Evolutionary conservation across 1,140 invertebrate species (phyloP).

Genomic region (Aphelenchoides besseyi): DNA sequence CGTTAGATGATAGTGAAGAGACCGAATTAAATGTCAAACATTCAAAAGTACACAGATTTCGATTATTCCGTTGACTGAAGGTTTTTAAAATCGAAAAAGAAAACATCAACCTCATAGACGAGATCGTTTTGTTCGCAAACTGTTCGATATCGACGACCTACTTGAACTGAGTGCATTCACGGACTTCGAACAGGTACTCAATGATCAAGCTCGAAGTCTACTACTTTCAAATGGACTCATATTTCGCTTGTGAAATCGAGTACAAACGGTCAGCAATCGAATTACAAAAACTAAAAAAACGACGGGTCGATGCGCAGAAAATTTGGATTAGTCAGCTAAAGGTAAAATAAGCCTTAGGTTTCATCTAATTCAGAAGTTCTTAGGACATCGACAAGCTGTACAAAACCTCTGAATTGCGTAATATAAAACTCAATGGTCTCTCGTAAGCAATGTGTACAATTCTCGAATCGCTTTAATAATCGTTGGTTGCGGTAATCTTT

Average conservation of each 20-base stretch:
- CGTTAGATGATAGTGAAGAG: background rate
- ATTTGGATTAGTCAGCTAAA: constrained; percentile 15
- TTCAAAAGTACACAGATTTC: no score
- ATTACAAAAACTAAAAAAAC: background rate
- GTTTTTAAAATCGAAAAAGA: constrained; percentile 31
- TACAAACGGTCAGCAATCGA: background rate
- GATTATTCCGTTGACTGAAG: no score
- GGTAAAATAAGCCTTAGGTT: background rate
- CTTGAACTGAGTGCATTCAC: constrained; percentile 37
- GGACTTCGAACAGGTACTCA: constrained; percentile 46
- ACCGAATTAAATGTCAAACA: no score
- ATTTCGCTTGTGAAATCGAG: constrained; percentile 5
- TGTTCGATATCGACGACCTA: constrained; percentile 46
- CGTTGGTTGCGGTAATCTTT: no score
- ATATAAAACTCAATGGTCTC: constrained; percentile 9
- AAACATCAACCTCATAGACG: constrained; percentile 24
- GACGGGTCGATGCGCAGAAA: background rate
- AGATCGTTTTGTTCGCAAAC: constrained; percentile 35
- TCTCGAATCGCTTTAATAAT: no score
- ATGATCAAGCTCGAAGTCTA: background rate
- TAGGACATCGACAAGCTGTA: constrained; percentile 13
- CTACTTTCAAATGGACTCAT: background rate
- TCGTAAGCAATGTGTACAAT: constrained; percentile 1
- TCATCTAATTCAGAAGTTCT: background rate
- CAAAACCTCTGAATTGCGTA: background rate